Conservation (phyloP, 2,797 vertebrate species). For the Halcyon smyrnensis region DNA sequence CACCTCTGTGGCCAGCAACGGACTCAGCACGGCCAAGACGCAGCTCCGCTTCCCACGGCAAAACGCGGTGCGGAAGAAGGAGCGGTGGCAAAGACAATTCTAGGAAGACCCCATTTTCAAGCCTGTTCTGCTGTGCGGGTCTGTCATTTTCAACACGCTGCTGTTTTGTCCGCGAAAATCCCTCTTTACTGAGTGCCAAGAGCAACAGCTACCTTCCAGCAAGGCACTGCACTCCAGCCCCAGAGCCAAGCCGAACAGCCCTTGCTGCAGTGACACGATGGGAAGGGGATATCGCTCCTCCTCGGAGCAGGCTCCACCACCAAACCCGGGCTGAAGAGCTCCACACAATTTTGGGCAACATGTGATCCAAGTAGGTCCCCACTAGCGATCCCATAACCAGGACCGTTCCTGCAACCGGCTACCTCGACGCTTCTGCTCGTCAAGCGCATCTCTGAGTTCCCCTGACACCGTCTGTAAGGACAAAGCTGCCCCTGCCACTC, state of each 20-base stretch:
- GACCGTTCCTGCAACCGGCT: rapidly evolving
- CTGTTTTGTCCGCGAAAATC: neutral
- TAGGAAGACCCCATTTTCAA: neutral
- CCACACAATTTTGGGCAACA: rapidly evolving
- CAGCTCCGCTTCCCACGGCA: neutral
- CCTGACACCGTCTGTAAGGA: neutral
- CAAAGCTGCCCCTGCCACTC: rapidly evolving
- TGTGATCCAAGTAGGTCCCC: neutral
- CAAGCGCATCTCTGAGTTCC: no score
- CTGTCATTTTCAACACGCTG: rapidly evolving
- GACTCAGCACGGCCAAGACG: neutral
- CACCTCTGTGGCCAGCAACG: neutral
- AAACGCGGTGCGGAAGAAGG: neutral
- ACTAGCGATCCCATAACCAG: rapidly evolving
- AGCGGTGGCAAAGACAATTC: neutral
- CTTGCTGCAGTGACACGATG: rapidly evolving
- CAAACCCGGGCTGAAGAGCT: no score
- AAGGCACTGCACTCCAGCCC: neutral
- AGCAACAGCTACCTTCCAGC: neutral
- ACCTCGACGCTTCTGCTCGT: neutral
- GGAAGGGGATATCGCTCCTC: neutral
- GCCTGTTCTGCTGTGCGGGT: neutral
- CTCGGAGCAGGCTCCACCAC: neutral
- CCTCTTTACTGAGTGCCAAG: neutral
- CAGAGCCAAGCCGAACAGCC: neutral